phyloP scores from a whole-genome alignment of 1,140 invertebrate species.

The Druon quercuslanigerum region DNA sequence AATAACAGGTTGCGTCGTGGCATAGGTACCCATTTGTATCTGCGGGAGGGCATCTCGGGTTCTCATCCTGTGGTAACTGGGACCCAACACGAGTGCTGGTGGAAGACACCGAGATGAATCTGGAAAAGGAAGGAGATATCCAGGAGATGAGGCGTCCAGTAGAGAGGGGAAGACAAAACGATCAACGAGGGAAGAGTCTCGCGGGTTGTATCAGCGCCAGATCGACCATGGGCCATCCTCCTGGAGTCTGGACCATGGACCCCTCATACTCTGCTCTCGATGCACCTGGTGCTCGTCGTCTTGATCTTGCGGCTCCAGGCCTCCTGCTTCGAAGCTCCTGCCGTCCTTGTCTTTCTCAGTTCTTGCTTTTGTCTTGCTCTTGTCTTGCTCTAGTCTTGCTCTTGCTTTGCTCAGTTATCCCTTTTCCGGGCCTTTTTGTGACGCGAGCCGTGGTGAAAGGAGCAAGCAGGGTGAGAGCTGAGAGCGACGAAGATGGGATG shows the following conservation, averaged over 20 bases:
- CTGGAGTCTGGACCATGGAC: constrained; percentile 40
- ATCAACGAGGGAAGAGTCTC: constrained; percentile 40
- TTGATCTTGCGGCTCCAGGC: constrained; percentile 63
- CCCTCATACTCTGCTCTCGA: constrained; percentile 51
- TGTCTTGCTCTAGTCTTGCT: not conserved
- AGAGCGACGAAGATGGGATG: constrained; percentile 24
- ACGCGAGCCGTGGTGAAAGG: constrained; percentile 7
- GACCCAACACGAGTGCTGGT: constrained; percentile 46
- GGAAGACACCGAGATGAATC: constrained; percentile 43
- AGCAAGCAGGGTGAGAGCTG: not conserved
- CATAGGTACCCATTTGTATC: constrained; percentile 73
- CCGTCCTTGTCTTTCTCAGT: constrained; percentile 35
- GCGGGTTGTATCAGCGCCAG: constrained; percentile 58
- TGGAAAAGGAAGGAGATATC: constrained; percentile 39
- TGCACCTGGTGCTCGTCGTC: constrained; percentile 71
- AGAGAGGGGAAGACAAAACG: constrained; percentile 24
- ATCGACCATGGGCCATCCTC: constrained; percentile 60
- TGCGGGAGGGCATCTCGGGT: constrained; percentile 72
- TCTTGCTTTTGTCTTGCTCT: constrained; percentile 18
- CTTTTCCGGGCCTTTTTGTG: not conserved
- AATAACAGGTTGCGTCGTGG: constrained; percentile 74
- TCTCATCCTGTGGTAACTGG: constrained; percentile 60
- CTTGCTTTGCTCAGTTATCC: too few relatives aligned
- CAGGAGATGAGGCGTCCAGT: constrained; percentile 16
- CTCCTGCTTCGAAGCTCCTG: constrained; percentile 43